Base-by-base conservation (phyloP, 2,113 vertebrate genomes). In the Danionella cerebrum region DNA sequence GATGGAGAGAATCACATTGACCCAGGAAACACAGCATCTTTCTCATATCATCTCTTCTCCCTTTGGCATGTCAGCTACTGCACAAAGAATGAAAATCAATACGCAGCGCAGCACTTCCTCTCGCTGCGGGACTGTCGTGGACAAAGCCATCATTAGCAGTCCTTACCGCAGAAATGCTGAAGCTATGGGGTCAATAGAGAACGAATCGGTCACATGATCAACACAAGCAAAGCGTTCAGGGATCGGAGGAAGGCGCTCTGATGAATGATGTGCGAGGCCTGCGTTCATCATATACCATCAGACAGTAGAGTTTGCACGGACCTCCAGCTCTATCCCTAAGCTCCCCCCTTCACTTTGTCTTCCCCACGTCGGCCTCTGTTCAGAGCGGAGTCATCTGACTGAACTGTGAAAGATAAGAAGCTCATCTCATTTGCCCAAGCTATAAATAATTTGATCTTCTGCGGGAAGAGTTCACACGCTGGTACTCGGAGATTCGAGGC, bases 371-470 rank as follows among this genome's bases (percentile, higher is more conserved):
- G 13, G n/a, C 69, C 76, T 69, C 76, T 53, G 70, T 63, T 69
- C 59, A 67, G 74, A 78, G 77, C 60, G 57, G 78, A 64, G 50
- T 58, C 24, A 14, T 36, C 19, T 38, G 71, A 75, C 70, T 72
- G 79, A 75, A 62, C 50, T 36, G 60, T 72, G 77, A 80, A 80
- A 82, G 84, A 86, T 83, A 80, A 84, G 83, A 72, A 75, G 72
- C 71, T 71, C n/a, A 19, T 64, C 80, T 77, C 53, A 65, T 83
- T 79, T 79, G 73, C 63, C 38, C 36, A 4, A 57, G 75, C 81
- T 76, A 82, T 83, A 86, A 87, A 86, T 85, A 86, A 88, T 82
- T 70, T 76, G 73, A 71, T 84, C 74, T 80, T 86, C 84, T 84
- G 57, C 70, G 64, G 74, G 77, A 63, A 54, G 67, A 63, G 59